Evolutionary conservation across 2,888 invertebrate genomes (phyloP), one percentile per base, ranked within the genome.

Genomic region (Lydus trimaculatus): DNA sequence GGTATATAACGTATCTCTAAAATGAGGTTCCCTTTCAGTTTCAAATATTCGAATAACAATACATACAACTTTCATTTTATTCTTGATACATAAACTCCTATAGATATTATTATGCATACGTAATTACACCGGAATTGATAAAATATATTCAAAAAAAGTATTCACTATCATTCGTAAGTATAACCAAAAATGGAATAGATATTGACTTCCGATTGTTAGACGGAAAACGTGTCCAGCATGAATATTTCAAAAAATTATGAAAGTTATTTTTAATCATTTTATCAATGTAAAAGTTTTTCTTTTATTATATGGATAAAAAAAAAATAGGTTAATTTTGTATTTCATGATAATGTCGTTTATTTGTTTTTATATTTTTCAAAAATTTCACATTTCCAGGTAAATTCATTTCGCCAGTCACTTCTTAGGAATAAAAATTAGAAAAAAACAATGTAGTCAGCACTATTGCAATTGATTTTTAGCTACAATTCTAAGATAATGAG

Each of bases 401-500:
- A 58, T n/a, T 62, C 7, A 56, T 52, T 52, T 52, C 52, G 11
- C 25, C 52, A 52, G 15, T 56, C 7, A n/a, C 8, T 56, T 56
- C 56, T 5, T 28, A 28, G 56, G 25, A 56, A 56, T 25, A 56
- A 28, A 56, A 56, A 15, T 43, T 28, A 58, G 39, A 58, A 64
- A 64, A 61, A 62, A 61, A 56, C 6, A 25, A 20, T 48, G 39
- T 43, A 66, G 70, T 70, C 70, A 70, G 70, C 70, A 70, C 48
- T 61, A 69, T 69, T 66, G 65, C 65, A 52, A 67, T 52, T 63
- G 65, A 65, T 63, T 65, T 61, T 43, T 36, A 43, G 28, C 36
- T n/a, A 43, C 61, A 65, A 23, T 69, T 61, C 66, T 66, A 59
- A 66, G 66, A 66, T 71, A 66, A 71, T 73, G 67, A 67, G 72